phyloP scores from a whole-genome alignment of 1,140 invertebrate species.

The Lepidotrigona ventralis region DNA sequence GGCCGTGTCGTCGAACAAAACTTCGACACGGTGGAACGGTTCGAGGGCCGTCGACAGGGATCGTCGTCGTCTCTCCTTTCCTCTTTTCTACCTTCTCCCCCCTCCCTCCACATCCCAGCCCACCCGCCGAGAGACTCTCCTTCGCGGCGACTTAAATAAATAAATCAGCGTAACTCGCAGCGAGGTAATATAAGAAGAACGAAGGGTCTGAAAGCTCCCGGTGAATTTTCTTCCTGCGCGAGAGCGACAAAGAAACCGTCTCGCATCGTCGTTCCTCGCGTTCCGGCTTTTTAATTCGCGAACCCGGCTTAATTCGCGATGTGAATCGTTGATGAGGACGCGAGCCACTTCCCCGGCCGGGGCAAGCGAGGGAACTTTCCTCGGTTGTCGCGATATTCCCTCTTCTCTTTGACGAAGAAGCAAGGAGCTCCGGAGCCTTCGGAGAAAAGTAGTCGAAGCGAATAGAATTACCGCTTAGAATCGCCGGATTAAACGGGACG shows the following conservation, averaged over 20 bases:
- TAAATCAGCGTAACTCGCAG: conserved; percentile 28
- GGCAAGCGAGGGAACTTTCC: neutral
- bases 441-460: neutral
- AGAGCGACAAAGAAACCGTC: neutral
- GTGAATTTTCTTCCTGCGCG: conserved; percentile 10
- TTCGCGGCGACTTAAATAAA: conserved; percentile 20
- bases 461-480: neutral
- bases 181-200: conserved; percentile 25
- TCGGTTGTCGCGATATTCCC: neutral
- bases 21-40: conserved; percentile 9
- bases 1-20: conserved; percentile 1
- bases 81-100: neutral
- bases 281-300: conserved; percentile 44
- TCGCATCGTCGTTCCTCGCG: conserved; percentile 36
- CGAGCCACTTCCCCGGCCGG: neutral
- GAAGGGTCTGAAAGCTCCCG: conserved; percentile 12
- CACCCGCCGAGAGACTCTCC: neutral
- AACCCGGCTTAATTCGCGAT: conserved; percentile 42
- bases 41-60: neutral
- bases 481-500: neutral
- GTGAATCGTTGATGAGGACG: conserved; percentile 44
- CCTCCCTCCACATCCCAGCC: too few species aligned
- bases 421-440: too few species aligned
- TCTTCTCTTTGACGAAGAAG: neutral
- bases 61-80: neutral